Base-by-base conservation (phyloP, 2,888 invertebrate genomes). In the Watsonalla cultraria region DNA sequence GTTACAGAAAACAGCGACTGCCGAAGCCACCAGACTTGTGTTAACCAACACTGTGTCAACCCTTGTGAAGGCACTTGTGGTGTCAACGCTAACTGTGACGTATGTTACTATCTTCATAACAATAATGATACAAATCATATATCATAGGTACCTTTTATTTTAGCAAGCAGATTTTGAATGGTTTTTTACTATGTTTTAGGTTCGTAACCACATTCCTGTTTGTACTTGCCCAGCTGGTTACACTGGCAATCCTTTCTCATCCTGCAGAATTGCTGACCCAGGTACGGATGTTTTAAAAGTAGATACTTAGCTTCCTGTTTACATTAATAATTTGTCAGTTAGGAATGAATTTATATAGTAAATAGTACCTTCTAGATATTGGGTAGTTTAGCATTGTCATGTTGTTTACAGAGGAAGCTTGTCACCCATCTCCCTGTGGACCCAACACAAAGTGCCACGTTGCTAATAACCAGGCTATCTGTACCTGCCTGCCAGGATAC, bases 341-440 rank as follows among this genome's bases (percentile, higher is more conserved):
- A 24, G 24, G 4, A 4, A 24, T 24, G 24, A 24, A 24, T 24
- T 24, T 24, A 2, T 4, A 2, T 24, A 24, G 24, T 4, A 24
- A 24, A 4, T 24, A 24, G 24, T 2, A 24, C 1, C 24, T 24
- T 24, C 24, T 24, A 24, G 2, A 2, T 24, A 24, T 4, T 24
- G 24, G 4, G 24, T 24, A 24, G n/a, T 42, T 33, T 53, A 50
- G n/a, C 35, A 6, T 33, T 9, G 33, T 46, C 35, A 39, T 51
- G 33, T 14, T 62, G 5, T 65, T 74, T 68, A 45, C 82, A 96
- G 96, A 95, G 89, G 96, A 96, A 74, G 92, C 95, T 47, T 97
- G 96, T 77, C 94, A 95, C 71, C 96, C 96, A 11, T 95, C 94
- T 59, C 96, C 96, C 0, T 97, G 97, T 65, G 97, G 96, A 7